A percentile compares a stretch with the other conserved stretches of the same genome.
Evolutionary conservation across 2,888 invertebrate genomes (phyloP).

Genomic region (Pseudanteris insignis): DNA sequence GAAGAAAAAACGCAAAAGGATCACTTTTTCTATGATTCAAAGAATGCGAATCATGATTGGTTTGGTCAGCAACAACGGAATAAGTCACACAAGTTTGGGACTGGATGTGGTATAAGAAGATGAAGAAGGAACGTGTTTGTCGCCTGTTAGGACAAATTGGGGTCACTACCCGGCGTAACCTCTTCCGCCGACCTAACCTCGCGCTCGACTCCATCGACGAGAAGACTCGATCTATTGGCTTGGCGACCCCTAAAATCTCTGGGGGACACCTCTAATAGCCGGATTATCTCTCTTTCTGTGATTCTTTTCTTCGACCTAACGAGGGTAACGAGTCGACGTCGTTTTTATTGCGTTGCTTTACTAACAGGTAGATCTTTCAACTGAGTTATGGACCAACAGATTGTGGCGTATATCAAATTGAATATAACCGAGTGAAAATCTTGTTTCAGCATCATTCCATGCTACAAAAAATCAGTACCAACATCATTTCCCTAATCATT

Average conservation of each 20-base stretch:
- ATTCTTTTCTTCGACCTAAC: conserved; percentile 52
- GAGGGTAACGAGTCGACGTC: conserved; percentile 56
- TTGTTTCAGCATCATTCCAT: neutral
- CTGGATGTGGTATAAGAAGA: conserved; percentile 57
- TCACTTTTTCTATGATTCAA: no score
- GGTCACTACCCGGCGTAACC: conserved; percentile 54
- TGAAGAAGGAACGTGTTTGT: conserved; percentile 53
- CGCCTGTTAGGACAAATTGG: conserved; percentile 66
- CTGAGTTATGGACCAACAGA: conserved; percentile 35
- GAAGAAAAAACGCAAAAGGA: no score
- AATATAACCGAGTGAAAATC: conserved; percentile 7
- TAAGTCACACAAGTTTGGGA: no score
- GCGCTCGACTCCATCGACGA: conserved; percentile 55
- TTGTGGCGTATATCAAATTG: conserved; percentile 32
- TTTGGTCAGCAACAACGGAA: neutral
- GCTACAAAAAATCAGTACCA: no score
- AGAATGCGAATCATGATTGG: no score
- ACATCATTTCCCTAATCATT: no score
- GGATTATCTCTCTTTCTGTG: conserved; percentile 61
- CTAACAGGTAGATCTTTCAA: conserved; percentile 24
- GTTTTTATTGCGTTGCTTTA: conserved; percentile 26
- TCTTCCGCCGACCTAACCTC: conserved; percentile 55
- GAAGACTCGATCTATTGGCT: conserved; percentile 59
- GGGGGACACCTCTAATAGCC: conserved; percentile 65
- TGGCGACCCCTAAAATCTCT: conserved; percentile 58